Evolutionary conservation across 1,140 invertebrate species (phyloP), one percentile per base, ranked within the genome.

Genomic region (Caenorhabditis tropicalis): DNA sequence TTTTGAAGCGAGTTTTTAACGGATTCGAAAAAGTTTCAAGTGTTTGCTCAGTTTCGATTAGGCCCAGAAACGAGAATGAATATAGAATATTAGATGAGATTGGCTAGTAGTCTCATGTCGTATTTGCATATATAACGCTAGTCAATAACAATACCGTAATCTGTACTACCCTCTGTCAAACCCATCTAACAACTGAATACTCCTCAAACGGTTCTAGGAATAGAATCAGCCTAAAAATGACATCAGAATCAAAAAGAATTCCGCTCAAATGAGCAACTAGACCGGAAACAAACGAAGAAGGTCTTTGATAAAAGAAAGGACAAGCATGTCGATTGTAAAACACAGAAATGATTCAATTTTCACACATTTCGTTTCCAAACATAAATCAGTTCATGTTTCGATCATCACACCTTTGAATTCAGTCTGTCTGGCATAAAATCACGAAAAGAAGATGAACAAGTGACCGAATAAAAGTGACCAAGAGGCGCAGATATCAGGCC

Each of bases 391-490:
- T 21, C 27, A 60, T 46, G 10, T 51, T 21, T 16, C 15, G 10
- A n/a, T 24, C 10, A 56, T 74, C 65, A 74, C 58, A 65, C 58
- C 58, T 65, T 65, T 31, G 2, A n/a, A 24, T n/a, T 74, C 65
- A 31, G n/a, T 19, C 24, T 29, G 6, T 9, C 21, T 58, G 53
- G 21, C 21, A 58, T 58, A 74, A 74, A 74, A 74, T 74, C 65
- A 74, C 65, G 65, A 74, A 43, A 56, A 16, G 21, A 16, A 70
- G 60, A 27, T 10, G 31, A 43, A 58, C 53, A 58, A 74, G 65
- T 74, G 65, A 74, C 65, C 65, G 65, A 74, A 74, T 74, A 39
- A 74, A 74, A 74, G 65, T 74, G 65, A 74, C 65, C 36, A 74
- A 19, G 29, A 36, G 65, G 36, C 65, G 65, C 65, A 74, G 65